A percentile compares a stretch with the other conserved stretches of the same genome.
Conservation (phyloP, 2,113 vertebrate species). For the Campylorhamphus procurvoides region DNA sequence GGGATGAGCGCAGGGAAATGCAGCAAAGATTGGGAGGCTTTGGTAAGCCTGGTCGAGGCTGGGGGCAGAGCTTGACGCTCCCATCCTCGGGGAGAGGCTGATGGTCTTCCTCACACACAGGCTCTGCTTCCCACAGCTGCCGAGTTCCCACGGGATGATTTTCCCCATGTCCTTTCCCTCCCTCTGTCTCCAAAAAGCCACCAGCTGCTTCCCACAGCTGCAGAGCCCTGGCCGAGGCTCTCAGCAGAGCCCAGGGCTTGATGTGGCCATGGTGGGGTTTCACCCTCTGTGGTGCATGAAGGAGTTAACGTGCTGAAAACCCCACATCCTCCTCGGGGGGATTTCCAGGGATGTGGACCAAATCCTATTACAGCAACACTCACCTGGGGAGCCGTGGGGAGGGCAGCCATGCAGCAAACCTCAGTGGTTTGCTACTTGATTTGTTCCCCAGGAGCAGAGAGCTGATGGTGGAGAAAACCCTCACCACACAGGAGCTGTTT, state of each 20-base stretch:
- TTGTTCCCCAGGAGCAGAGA: background rate
- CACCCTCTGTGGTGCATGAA: constrained; percentile 30
- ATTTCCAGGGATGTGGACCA: constrained; percentile 25
- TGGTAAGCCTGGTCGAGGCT: background rate
- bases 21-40: background rate
- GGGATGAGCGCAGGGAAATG: background rate
- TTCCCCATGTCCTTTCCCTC: background rate
- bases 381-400: constrained; percentile 42
- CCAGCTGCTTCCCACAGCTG: background rate
- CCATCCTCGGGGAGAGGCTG: background rate
- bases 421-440: constrained; percentile 42
- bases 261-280: background rate
- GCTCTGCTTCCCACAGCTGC: background rate
- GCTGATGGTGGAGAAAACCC: background rate
- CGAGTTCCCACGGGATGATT: rapidly evolving
- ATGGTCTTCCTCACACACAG: background rate
- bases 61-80: background rate
- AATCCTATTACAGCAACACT: constrained; percentile 54
- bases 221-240: background rate
- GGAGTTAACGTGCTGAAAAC: constrained; percentile 40
- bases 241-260: background rate
- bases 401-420: constrained; percentile 57
- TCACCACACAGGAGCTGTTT: background rate
- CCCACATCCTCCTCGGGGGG: background rate
- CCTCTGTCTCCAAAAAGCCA: background rate